phyloP scores from a whole-genome alignment of 2,888 invertebrate genomes.

The Drosophila bunnanda region DNA sequence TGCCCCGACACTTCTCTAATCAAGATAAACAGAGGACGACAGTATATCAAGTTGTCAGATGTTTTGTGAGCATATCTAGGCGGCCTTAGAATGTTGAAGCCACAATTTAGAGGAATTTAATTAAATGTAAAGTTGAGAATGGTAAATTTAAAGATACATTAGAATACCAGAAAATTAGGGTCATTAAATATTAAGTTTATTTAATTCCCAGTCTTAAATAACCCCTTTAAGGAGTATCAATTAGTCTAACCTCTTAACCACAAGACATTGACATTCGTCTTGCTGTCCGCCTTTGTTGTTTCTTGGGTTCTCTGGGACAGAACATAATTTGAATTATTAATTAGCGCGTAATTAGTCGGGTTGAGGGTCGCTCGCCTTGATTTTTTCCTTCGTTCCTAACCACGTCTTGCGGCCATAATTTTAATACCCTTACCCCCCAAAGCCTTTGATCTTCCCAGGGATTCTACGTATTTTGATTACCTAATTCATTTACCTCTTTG shows the following conservation, averaged over 20 bases:
- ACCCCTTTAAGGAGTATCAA: slow-evolving; percentile 10
- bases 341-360: slow-evolving; percentile 79
- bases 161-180: not conserved
- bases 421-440: slow-evolving; percentile 34
- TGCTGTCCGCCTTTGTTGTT: slow-evolving; percentile 30
- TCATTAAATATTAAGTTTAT: too few species aligned
- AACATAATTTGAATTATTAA: slow-evolving; percentile 80
- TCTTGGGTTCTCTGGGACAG: slow-evolving; percentile 39
- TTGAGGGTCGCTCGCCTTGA: slow-evolving; percentile 49
- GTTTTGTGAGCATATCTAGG: not conserved
- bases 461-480: slow-evolving; percentile 72
- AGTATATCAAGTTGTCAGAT: slow-evolving; percentile 5
- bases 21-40: slow-evolving; percentile 37
- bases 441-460: slow-evolving; percentile 66
- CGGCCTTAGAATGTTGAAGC: not conserved
- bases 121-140: not conserved
- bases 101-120: not conserved
- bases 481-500: slow-evolving; percentile 69
- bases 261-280: slow-evolving; percentile 11
- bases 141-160: too few species aligned
- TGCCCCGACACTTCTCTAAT: slow-evolving; percentile 20
- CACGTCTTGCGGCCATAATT: slow-evolving; percentile 75
- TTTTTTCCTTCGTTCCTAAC: slow-evolving; percentile 39
- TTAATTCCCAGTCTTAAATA: not conserved
- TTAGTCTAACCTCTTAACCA: slow-evolving; percentile 9